A percentile compares a stretch with the other conserved stretches of the same genome.
Conservation (phyloP, 2,797 vertebrate species). For the Eptatretus atami region DNA sequence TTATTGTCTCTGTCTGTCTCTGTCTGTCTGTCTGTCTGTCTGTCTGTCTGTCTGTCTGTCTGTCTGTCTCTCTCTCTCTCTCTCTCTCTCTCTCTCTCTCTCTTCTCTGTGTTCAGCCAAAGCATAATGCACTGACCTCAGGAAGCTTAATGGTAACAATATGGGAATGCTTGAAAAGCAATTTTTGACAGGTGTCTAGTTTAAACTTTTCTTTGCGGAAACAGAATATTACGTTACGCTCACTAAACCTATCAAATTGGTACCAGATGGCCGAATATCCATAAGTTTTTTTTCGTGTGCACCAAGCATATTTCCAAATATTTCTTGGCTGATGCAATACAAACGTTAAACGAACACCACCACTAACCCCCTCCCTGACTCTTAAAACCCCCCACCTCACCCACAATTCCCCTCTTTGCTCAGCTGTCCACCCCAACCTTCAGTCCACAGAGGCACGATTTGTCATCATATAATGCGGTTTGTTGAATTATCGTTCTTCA, state of each 20-base stretch:
- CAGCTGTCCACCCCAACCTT: no score
- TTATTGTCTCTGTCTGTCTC: no score
- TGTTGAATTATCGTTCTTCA: conserved; percentile 2
- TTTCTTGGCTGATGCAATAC: conserved; percentile 2
- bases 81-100: no score
- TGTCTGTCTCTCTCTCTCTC: no score
- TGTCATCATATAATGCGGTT: conserved; percentile 3
- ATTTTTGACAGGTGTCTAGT: conserved; percentile 4
- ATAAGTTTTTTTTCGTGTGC: neutral
- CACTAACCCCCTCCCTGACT: neutral
- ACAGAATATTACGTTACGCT: neutral
- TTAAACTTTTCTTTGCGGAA: conserved; percentile 5
- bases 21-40: no score
- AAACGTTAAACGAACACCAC: conserved; percentile 3
- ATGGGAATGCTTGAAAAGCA: conserved; percentile 2
- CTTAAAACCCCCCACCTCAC: no score
- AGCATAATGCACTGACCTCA: neutral
- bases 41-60: no score
- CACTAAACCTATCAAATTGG: conserved; percentile 1
- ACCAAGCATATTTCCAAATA: conserved; percentile 5
- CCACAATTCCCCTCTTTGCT: no score
- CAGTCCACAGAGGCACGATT: neutral
- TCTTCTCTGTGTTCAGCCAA: no score
- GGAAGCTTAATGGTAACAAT: conserved; percentile 2
- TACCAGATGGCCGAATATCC: conserved; percentile 3